phyloP scores from a whole-genome alignment of 2,888 invertebrate genomes.

The Alentia gelatinosa region DNA sequence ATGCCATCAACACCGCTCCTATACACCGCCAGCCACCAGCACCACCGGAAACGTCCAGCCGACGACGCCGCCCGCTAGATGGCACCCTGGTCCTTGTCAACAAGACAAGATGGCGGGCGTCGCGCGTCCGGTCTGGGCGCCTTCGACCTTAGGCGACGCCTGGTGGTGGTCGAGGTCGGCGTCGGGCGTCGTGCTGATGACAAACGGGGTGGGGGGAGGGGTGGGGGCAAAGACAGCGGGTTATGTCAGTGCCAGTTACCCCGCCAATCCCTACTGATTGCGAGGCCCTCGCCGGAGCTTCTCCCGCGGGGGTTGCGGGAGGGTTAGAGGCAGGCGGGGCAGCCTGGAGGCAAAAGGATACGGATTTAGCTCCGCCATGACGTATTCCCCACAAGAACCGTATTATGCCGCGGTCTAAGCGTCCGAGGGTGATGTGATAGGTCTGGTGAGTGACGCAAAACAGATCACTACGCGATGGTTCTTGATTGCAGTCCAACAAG shows the following conservation, averaged over 20 bases:
- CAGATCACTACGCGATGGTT: conserved; percentile 23
- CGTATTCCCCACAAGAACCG: conserved; percentile 22
- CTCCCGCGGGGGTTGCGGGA: neutral
- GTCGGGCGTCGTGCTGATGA: neutral
- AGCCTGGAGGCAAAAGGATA: neutral
- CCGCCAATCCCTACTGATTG: conserved; percentile 18
- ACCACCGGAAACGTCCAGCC: neutral
- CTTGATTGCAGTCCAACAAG: neutral
- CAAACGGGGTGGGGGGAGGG: neutral
- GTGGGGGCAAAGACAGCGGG: neutral
- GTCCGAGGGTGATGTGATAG: neutral
- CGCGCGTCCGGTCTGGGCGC: too few relatives aligned
- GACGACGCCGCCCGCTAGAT: neutral
- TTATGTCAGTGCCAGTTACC: neutral
- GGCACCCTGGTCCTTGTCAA: neutral
- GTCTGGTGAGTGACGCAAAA: neutral
- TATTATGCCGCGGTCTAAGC: neutral
- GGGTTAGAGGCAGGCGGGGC: neutral
- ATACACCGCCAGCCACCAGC: neutral
- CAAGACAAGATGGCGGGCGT: neutral
- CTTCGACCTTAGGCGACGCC: too few relatives aligned
- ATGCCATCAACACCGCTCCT: neutral
- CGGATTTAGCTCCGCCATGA: neutral
- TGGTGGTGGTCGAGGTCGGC: neutral
- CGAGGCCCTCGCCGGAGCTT: neutral